A percentile compares a stretch with the other conserved stretches of the same genome.
phyloP scores from a whole-genome alignment of 2,113 vertebrate species.

The Synodontis membranacea region DNA sequence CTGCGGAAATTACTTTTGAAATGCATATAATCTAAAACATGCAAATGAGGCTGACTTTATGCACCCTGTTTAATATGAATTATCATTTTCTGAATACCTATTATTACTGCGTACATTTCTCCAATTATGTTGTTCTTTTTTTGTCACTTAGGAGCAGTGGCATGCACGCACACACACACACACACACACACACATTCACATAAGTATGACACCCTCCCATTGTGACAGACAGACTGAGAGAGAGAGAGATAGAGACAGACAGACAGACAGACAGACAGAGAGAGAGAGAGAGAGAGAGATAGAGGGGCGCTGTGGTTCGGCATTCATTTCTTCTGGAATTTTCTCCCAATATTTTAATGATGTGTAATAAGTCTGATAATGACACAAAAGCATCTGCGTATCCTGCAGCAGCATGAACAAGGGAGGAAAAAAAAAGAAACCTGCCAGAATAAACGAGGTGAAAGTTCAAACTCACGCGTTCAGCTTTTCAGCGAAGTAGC shows the following conservation, averaged over 20 bases:
- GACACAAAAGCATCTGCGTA: slow-evolving; percentile 65
- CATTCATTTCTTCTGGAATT: slow-evolving; percentile 65
- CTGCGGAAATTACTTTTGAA: slow-evolving; percentile 99
- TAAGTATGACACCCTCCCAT: slow-evolving; percentile 50
- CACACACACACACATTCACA: slow-evolving; percentile 53
- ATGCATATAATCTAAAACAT: slow-evolving; percentile 99
- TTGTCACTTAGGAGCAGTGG: slow-evolving; percentile 73
- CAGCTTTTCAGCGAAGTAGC: slow-evolving; percentile 37
- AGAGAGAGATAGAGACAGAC: background rate
- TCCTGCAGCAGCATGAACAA: slow-evolving; percentile 19
- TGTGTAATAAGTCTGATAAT: slow-evolving; percentile 78
- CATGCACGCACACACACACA: slow-evolving; percentile 59
- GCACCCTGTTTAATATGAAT: slow-evolving; percentile 99
- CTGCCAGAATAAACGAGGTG: slow-evolving; percentile 31
- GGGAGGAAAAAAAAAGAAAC: background rate
- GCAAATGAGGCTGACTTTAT: slow-evolving; percentile 98
- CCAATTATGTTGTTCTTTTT: slow-evolving; percentile 92
- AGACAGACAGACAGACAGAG: background rate
- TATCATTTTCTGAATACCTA: slow-evolving; percentile 97
- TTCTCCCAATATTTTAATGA: slow-evolving; percentile 75
- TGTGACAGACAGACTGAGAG: slow-evolving; percentile 23
- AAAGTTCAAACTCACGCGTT: slow-evolving; percentile 53
- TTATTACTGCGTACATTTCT: slow-evolving; percentile 97
- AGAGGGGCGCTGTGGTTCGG: background rate
- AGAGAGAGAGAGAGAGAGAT: background rate